phyloP scores from a whole-genome alignment of 2,113 vertebrate genomes.

The Platichthys flesus region DNA sequence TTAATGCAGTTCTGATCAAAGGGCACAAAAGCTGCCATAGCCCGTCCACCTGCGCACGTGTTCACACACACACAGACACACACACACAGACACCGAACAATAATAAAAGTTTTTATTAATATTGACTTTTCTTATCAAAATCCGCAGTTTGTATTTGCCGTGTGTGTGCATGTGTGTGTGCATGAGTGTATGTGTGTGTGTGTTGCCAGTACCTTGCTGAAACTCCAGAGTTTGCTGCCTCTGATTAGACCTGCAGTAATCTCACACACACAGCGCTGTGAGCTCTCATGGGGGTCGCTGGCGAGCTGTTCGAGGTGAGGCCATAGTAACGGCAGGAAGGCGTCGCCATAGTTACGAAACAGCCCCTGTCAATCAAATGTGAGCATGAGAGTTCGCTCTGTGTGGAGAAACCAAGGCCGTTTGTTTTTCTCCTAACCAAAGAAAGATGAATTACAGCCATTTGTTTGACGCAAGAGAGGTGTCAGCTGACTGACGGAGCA shows the following conservation, averaged over 20 bases:
- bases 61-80: conserved; percentile 33
- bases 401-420: not conserved
- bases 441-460: conserved; percentile 37
- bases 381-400: conserved; percentile 14
- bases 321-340: conserved; percentile 90
- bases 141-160: conserved; percentile 13
- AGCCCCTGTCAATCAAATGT: conserved; percentile 86
- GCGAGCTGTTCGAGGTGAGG: conserved; percentile 94
- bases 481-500: conserved; percentile 32
- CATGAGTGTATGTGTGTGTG: conserved; percentile 18
- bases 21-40: conserved; percentile 92
- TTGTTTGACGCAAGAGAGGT: conserved; percentile 27
- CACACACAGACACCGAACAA: conserved; percentile 32
- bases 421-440: conserved; percentile 13
- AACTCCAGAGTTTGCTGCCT: conserved; percentile 98
- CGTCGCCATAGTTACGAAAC: conserved; percentile 95
- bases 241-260: conserved; percentile 96
- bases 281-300: conserved; percentile 93
- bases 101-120: conserved; percentile 71
- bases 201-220: conserved; percentile 86
- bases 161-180: not conserved
- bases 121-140: conserved; percentile 73
- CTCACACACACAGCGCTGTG: conserved; percentile 95
- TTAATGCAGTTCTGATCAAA: conserved; percentile 90
- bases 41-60: conserved; percentile 86